These are phyloP conservation scores for Tautogolabrus adspersus DNA, from an alignment of 2,113 vertebrate species.

Conservation along the genomic window DNA sequence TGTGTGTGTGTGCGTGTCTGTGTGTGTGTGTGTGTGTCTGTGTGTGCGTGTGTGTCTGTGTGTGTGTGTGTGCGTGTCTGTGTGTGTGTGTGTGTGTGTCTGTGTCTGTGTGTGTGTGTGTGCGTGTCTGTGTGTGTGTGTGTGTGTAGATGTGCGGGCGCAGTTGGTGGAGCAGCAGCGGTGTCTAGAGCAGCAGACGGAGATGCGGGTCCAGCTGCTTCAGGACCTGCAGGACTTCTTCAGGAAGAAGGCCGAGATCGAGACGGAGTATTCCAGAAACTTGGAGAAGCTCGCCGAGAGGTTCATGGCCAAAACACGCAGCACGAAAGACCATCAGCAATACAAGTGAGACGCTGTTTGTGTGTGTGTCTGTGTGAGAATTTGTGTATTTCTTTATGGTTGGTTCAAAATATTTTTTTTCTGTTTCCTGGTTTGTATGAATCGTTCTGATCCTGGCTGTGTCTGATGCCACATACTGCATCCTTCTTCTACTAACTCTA, in stretches of 20 bases:
- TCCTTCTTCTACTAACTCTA: too few relatives aligned
- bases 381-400: conserved; percentile 13
- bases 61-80: neutral
- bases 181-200: conserved; percentile 98
- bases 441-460: too few relatives aligned
- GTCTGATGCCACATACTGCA: too few relatives aligned
- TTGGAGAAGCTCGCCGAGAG: conserved; percentile 97
- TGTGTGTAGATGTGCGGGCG: conserved; percentile 90
- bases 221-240: conserved; percentile 99
- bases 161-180: conserved; percentile 98
- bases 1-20: too few relatives aligned
- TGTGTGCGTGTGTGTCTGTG: neutral
- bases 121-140: neutral
- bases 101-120: too few relatives aligned
- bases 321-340: conserved; percentile 98
- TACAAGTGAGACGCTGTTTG: conserved; percentile 90
- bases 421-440: too few relatives aligned
- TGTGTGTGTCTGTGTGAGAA: neutral
- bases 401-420: too few relatives aligned
- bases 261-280: conserved; percentile 97
- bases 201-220: conserved; percentile 96
- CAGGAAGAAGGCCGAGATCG: conserved; percentile 98
- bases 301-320: conserved; percentile 98
- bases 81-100: neutral
- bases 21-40: neutral